These are phyloP conservation scores for Orchesellides sinensis DNA, from an alignment of 2,888 invertebrate species.

Conservation along the genomic window DNA sequence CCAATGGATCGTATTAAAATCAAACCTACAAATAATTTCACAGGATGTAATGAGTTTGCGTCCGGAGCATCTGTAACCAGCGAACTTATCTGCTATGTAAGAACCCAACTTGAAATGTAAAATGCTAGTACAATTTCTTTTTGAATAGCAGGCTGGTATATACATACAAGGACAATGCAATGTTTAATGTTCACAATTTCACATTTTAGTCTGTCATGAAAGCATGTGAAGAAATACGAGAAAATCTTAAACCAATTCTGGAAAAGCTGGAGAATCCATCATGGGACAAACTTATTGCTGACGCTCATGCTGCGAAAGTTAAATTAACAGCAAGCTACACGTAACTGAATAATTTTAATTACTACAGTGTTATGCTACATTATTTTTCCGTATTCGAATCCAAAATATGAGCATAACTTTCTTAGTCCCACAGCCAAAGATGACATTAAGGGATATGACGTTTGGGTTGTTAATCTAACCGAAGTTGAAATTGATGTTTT, in stretches of 20 bases:
- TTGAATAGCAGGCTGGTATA: not conserved
- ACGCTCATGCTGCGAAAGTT: conserved; percentile 51
- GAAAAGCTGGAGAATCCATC: conserved; percentile 74
- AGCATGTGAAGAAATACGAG: conserved; percentile 76
- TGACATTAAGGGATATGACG: conserved; percentile 75
- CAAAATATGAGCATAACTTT: not conserved
- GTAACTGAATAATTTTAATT: no score
- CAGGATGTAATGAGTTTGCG: conserved; percentile 75
- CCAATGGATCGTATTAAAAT: conserved; percentile 76
- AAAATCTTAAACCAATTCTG: conserved; percentile 76
- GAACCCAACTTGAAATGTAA: no score
- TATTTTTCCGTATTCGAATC: not conserved
- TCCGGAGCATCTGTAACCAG: conserved; percentile 76
- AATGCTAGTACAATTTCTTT: not conserved
- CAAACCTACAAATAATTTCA: conserved; percentile 76
- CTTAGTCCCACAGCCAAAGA: conserved; percentile 68
- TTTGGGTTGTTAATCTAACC: conserved; percentile 76
- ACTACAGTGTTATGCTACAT: no score
- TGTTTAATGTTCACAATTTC: no score
- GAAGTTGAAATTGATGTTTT: conserved; percentile 85
- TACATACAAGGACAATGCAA: no score
- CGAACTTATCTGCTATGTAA: conserved; percentile 76
- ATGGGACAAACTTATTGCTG: conserved; percentile 71
- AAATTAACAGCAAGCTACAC: conserved; percentile 69
- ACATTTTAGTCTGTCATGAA: conserved; percentile 75